Conservation (phyloP, 2,113 vertebrate species). For the Euleptes europaea region DNA sequence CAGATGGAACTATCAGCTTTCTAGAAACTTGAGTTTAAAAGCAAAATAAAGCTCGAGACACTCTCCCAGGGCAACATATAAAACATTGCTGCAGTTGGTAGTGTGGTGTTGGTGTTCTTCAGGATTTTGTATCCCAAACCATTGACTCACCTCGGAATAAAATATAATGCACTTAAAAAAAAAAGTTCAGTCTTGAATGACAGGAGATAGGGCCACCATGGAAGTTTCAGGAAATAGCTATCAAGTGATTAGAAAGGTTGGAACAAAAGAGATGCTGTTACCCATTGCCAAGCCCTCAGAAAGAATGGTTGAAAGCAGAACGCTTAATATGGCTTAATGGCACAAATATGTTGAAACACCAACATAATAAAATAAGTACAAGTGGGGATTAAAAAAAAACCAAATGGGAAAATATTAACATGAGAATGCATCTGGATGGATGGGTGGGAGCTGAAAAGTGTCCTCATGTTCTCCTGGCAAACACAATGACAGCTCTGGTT, state of each 20-base stretch:
- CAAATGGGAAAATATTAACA: conserved; percentile 48
- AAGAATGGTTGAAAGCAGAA: not conserved
- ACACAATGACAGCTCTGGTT: conserved; percentile 52
- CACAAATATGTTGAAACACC: conserved; percentile 31
- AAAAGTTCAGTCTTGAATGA: not conserved
- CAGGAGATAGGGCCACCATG: not conserved
- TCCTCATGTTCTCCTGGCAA: conserved; percentile 55
- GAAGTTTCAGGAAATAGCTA: conserved; percentile 4
- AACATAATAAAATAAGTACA: conserved; percentile 30
- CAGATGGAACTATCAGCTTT: not conserved
- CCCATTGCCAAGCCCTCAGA: conserved; percentile 5
- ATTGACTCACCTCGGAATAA: not conserved
- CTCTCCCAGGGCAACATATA: not conserved
- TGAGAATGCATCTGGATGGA: conserved; percentile 42
- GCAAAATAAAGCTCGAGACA: not conserved
- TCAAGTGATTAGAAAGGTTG: not conserved
- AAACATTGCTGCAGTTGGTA: not conserved
- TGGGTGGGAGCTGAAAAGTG: conserved; percentile 43
- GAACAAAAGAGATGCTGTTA: not conserved
- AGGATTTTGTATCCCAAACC: not conserved
- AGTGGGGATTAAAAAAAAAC: conserved; percentile 49
- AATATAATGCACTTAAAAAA: not conserved
- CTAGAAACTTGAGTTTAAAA: not conserved
- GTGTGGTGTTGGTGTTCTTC: too few relatives aligned
- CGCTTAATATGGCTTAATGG: conserved; percentile 1